Evolutionary conservation across 2,797 vertebrate genomes (phyloP), one percentile per base, ranked within the genome.

Genomic region (Pseudopleuronectes americanus): DNA sequence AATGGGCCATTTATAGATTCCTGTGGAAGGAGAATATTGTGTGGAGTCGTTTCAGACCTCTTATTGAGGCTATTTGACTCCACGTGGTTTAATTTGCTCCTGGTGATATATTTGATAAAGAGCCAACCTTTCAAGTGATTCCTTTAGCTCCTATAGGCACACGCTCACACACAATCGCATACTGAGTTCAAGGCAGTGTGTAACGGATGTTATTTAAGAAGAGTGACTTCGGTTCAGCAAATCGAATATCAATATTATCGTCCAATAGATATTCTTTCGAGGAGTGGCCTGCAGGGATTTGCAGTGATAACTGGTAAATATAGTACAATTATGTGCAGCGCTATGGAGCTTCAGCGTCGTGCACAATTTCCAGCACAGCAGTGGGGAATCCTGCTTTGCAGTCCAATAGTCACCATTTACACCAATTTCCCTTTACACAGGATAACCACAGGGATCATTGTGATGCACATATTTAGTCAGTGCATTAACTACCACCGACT

Each of bases 1-100:
- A 94, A 94, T 93, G 92, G 90, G 77, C 88, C 89, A 93, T 93
- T 94, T 92, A 93, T 93, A 90, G 89, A 90, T 92, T 91, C 84
- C 81, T 87, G 84, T 84, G 83, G 85, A 90, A 81, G 86, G 83
- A 91, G 89, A 90, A 91, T 89, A 90, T 92, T 89, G 88, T 87
- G 78, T 87, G 71, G 84, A 88, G 85, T 89, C 83, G 71, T 90
- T 87, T 81, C 83, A 71, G 76, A 80, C 55, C 79, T 87, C 83
- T 87, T 90, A 91, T 87, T 79, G 82, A 77, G 87, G 85, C 86
- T 83, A 86, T 92, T 90, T 89, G 87, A 93, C 90, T 91, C 84
- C 82, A 83, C 63, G 59, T 86, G 89, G 81, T 90, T 91, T 91
- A 86, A 93, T 93, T 92, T 88, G 85, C 86, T 81, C 65, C n/a